Base-by-base conservation (phyloP, 2,888 invertebrate species). In the Coremacera marginata region DNA sequence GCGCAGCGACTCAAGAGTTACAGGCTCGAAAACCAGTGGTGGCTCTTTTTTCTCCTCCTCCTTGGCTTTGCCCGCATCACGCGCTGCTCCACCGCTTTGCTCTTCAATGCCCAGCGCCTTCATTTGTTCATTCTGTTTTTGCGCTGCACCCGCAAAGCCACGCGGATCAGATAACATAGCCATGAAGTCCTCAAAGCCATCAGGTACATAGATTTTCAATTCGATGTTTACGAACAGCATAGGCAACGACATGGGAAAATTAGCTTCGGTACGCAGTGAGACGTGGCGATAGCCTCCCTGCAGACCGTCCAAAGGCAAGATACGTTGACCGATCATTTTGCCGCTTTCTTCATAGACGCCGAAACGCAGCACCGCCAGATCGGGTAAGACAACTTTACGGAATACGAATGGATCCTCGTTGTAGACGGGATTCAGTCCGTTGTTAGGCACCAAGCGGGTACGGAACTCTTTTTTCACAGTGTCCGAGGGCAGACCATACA, bases 211-310 rank as follows among this genome's bases (percentile, higher is more conserved):
- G 85, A 99, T 99, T 92, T 99, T 99, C 80, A 99, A 93, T 90
- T 98, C 98, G 86, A 99, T 98, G 89, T 98, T 97, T 88, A 99
- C 99, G 91, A 99, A 99, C 81, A 99, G 92, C 95, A 99, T 99
- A 55, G 99, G 98, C 85, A 99, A 91, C 0, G 99, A 98, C 95
- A 99, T 96, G 76, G 99, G 98, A 90, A 99, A 98, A 91, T 99
- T 99, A 76, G 99, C 98, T 89, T 99, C 99, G 0, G 99, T 99
- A 79, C 99, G 90, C 27, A 99, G 91, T 0, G 99, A 97, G 85
- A 99, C 99, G 90, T 99, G 99, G 0, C 99, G 92, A 90, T 98
- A 99, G 63, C 99, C 98, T 0, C 98, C 97, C 90, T 99, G 98
- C 76, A 99, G 91, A 57, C 99, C 99, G 89, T 99, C 99, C 80